Percentiles rank a stretch among this genome's conserved stretches.
Evolutionary conservation across 2,113 vertebrate genomes (phyloP).

Genomic region (Eclectus roratus): DNA sequence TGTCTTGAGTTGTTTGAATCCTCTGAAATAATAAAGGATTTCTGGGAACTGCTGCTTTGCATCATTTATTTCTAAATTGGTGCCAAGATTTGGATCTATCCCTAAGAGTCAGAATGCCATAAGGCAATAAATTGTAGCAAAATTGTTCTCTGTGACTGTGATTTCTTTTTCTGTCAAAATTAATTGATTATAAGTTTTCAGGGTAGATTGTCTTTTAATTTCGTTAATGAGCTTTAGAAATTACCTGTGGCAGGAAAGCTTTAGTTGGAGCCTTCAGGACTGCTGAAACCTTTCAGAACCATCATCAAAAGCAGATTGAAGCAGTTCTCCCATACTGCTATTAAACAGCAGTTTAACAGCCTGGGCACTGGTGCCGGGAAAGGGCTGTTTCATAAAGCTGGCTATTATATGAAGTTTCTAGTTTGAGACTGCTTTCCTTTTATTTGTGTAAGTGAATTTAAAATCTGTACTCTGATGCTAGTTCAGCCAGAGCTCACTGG

Average conservation of each 20-base stretch:
- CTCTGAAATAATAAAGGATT: neutral
- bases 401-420: neutral
- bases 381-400: neutral
- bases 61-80: neutral
- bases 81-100: neutral
- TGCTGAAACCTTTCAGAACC: neutral
- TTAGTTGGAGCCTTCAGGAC: neutral
- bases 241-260: neutral
- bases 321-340: neutral
- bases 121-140: neutral
- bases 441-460: neutral
- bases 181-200: neutral
- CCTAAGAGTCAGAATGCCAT: neutral
- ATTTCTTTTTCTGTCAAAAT: neutral
- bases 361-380: neutral
- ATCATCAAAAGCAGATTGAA: neutral
- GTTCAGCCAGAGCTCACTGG: neutral
- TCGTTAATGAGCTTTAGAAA: neutral
- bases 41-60: slow-evolving; percentile 12
- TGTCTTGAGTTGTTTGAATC: neutral
- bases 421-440: neutral
- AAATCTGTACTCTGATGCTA: neutral
- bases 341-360: neutral
- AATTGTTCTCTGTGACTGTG: neutral
- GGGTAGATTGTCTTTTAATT: neutral